Evolutionary conservation across 2,888 invertebrate species (phyloP).

Genomic region (Sinotaia quadrata): DNA sequence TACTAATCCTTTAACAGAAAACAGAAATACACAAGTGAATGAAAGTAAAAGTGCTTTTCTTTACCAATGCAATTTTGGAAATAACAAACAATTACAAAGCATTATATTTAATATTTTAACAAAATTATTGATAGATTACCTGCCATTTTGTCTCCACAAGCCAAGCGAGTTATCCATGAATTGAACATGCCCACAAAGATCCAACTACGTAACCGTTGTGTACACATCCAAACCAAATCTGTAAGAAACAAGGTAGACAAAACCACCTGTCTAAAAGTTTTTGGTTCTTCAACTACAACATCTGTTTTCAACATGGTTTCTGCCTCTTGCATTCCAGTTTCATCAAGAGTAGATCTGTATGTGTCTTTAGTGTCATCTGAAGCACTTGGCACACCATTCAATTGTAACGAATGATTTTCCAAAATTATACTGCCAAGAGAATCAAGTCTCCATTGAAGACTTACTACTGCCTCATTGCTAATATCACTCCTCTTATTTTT

Average conservation of each 20-base stretch:
- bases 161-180: conserved; percentile 39
- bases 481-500: background rate
- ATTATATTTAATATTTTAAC: no score
- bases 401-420: background rate
- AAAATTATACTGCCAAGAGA: conserved; percentile 13
- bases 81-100: no score
- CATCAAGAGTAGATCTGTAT: background rate
- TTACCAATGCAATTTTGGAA: no score
- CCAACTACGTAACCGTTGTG: conserved; percentile 46
- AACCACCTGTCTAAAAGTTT: conserved; percentile 26
- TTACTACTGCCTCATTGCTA: no score
- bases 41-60: no score
- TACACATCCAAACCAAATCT: conserved; percentile 44
- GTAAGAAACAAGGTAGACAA: conserved; percentile 37
- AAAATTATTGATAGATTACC: no score
- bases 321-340: background rate
- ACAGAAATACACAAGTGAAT: no score
- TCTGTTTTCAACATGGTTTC: background rate
- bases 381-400: background rate
- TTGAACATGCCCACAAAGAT: conserved; percentile 48
- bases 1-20: no score
- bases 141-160: conserved; percentile 36
- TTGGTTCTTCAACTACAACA: background rate
- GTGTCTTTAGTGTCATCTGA: background rate
- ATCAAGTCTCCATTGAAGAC: conserved; percentile 19